Conservation (phyloP, 1,140 invertebrate genomes). For the Mylabris phalerata region DNA sequence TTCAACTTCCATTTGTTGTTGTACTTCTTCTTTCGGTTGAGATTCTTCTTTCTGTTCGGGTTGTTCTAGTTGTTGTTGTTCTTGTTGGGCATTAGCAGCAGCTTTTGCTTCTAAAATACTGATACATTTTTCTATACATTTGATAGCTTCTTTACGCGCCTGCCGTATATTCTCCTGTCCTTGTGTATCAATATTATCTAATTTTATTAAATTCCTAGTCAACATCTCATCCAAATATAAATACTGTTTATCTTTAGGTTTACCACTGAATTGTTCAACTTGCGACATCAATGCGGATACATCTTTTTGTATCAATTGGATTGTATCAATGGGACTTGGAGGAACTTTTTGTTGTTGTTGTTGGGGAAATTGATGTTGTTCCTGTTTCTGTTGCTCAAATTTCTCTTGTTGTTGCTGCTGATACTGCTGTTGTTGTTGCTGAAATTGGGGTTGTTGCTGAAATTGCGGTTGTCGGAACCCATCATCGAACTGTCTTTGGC, state of each 20-base stretch:
- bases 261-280: constrained; percentile 71
- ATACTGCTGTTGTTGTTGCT: constrained; percentile 25
- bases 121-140: constrained; percentile 79
- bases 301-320: constrained; percentile 72
- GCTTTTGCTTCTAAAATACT: constrained; percentile 70
- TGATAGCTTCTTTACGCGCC: constrained; percentile 80
- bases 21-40: not conserved
- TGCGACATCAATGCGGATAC: constrained; percentile 68
- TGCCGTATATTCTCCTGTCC: constrained; percentile 81
- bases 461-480: constrained; percentile 9
- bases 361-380: constrained; percentile 32
- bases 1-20: constrained; percentile 10
- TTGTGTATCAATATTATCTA: constrained; percentile 88
- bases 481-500: constrained; percentile 5
- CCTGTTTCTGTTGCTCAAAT: constrained; percentile 27
- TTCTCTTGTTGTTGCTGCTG: constrained; percentile 35
- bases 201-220: constrained; percentile 80
- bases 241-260: constrained; percentile 74
- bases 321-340: constrained; percentile 66
- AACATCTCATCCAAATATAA: constrained; percentile 91
- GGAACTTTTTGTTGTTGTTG: constrained; percentile 36
- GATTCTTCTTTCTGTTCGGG: not conserved
- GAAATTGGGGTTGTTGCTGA: constrained; percentile 19
- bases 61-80: not conserved
- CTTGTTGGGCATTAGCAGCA: constrained; percentile 43